A percentile compares a stretch with the other conserved stretches of the same genome.
phyloP scores from a whole-genome alignment of 2,888 invertebrate genomes.

The Heliconius hortense region DNA sequence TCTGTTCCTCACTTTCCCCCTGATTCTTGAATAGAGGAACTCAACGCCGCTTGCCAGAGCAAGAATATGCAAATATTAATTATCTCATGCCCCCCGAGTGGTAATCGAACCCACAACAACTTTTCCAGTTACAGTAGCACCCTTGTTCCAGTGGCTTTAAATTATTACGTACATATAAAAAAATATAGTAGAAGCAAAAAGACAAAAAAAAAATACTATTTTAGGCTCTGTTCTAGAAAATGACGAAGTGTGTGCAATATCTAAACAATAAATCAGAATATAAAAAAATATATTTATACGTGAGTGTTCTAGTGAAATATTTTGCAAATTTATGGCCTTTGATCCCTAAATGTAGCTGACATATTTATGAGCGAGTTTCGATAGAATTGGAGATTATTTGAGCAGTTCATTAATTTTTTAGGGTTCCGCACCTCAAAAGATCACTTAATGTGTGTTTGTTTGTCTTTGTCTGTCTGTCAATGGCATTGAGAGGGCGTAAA shows the following conservation, averaged over 20 bases:
- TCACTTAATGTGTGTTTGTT: not conserved
- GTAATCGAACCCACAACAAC: no score
- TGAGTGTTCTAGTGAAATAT: constrained; percentile 14
- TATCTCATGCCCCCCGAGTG: no score
- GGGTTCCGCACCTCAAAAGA: not conserved
- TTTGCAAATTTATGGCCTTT: constrained; percentile 19
- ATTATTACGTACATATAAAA: no score
- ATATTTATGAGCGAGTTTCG: constrained; percentile 13
- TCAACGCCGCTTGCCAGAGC: no score
- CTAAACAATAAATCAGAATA: constrained; percentile 10
- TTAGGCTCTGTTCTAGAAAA: not conserved
- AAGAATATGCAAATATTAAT: no score
- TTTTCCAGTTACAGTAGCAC: no score
- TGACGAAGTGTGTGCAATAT: not conserved
- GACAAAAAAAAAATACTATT: not conserved
- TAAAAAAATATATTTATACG: constrained; percentile 7
- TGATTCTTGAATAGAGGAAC: no score
- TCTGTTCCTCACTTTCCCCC: no score
- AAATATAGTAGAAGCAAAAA: no score
- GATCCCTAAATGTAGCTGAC: constrained; percentile 27
- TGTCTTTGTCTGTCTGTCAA: not conserved
- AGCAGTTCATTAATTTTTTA: constrained; percentile 1
- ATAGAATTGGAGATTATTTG: not conserved
- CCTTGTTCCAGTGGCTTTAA: no score
- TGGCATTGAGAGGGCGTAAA: not conserved